Evolutionary conservation across 1,140 invertebrate species (phyloP), one percentile per base, ranked within the genome.

Genomic region (Orius laevigatus): DNA sequence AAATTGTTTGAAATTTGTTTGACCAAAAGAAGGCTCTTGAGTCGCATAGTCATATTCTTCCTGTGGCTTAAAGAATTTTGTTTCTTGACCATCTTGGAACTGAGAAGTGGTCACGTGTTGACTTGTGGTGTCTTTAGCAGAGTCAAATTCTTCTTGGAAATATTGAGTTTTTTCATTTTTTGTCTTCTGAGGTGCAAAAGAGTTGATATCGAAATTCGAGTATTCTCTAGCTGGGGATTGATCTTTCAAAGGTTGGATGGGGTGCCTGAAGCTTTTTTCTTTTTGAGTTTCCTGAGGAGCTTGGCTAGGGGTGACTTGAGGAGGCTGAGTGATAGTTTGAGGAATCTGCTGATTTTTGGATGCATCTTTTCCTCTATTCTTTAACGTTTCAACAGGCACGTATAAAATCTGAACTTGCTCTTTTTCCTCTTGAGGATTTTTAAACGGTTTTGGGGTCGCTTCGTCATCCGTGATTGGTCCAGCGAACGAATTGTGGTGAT

Each of bases 341-440:
- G 32, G 12, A 20, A 36, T 34, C 20, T 11, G 31, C 32, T 46
- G 25, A 34, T 16, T 11, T 35, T 59, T 58, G 48, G 25, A 39
- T 40, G 39, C 36, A 66, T 65, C 4, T 51, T 11, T 33, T 66
- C 62, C 47, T 59, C 59, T 38, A 45, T 51, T 75, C 70, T 45
- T 73, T 74, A 9, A 85, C 0, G 77, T 79, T 58, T 87, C 81
- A 25, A 83, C 68, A 10, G 83, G 83, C 2, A 87, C 81, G 57
- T 85, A 87, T 0, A 86, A 64, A 39, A 85, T 58, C 60, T 85
- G 81, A 11, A 85, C 75, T 57, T 70, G 68, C 59, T 72, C 69
- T 39, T 58, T 55, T 55, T 46, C 46, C 5, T 53, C 48, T 52
- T 33, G 35, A 32, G 38, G 14, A 48, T 25, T n/a, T n/a, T n/a